Conservation (phyloP, 2,113 vertebrate species). For the Centrocercus urophasianus region DNA sequence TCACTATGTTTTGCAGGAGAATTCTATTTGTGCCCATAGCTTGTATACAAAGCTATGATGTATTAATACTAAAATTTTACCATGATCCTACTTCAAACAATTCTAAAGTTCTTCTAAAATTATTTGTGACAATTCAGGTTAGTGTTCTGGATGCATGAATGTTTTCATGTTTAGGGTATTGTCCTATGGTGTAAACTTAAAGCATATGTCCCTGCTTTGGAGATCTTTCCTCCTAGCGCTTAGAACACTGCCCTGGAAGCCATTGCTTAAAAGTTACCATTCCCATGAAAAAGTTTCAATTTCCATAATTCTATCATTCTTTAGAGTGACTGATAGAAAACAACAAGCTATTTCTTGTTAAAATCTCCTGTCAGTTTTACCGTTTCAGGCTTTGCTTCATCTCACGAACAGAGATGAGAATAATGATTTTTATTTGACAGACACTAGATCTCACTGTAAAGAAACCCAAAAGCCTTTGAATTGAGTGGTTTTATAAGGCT, state of each 20-base stretch:
- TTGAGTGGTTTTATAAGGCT: background rate
- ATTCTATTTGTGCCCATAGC: background rate
- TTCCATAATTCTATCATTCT: background rate
- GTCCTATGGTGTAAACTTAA: fast-evolving
- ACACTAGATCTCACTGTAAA: background rate
- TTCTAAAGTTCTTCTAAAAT: background rate
- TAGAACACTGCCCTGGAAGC: background rate
- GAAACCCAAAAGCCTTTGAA: background rate
- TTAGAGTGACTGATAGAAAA: background rate
- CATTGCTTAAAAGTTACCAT: background rate
- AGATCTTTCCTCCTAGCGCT: background rate
- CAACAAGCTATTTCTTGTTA: background rate
- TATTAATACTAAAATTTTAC: background rate
- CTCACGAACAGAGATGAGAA: fast-evolving
- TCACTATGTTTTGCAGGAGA: background rate
- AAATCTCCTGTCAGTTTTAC: background rate
- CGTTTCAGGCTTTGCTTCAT: background rate
- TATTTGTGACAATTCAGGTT: background rate
- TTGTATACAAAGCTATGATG: background rate
- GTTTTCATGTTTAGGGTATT: background rate
- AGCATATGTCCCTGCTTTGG: background rate
- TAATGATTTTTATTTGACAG: background rate
- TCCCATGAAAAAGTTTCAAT: background rate
- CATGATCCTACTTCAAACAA: background rate
- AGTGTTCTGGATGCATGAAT: background rate